Conservation (phyloP, 2,888 invertebrate genomes). For the Teleiodes luculella region DNA sequence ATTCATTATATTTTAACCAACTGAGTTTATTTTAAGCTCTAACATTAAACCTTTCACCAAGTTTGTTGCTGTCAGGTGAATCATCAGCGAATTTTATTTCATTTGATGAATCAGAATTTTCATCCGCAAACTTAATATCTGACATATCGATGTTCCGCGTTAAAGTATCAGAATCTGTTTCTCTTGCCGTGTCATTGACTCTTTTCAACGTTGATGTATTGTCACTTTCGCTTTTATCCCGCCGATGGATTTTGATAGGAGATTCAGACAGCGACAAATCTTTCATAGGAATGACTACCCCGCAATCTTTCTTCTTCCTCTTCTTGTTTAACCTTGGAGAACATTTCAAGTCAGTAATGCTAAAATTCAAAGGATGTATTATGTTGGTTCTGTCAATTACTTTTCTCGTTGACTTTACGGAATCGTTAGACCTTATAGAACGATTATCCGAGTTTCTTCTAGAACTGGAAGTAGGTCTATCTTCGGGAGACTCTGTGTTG, state of each 20-base stretch:
- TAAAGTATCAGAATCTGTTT: constrained; percentile 74
- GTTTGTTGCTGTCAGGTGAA: constrained; percentile 68
- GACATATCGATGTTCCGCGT: constrained; percentile 79
- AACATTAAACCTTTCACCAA: constrained; percentile 62
- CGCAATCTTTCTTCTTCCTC: constrained; percentile 54
- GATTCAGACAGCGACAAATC: constrained; percentile 61
- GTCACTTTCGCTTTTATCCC: constrained; percentile 49
- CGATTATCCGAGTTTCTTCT: constrained; percentile 52
- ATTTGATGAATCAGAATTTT: constrained; percentile 79
- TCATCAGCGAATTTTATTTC: constrained; percentile 72
- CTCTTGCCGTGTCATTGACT: constrained; percentile 81
- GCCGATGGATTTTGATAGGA: constrained; percentile 60
- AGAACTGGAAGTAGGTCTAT: constrained; percentile 68
- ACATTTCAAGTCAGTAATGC: constrained; percentile 67
- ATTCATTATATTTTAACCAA: no score
- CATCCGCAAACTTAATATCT: constrained; percentile 86
- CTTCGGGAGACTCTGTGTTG: constrained; percentile 83
- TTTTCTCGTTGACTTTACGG: constrained; percentile 55
- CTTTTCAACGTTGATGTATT: constrained; percentile 76
- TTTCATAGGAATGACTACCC: constrained; percentile 61
- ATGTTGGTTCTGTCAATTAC: constrained; percentile 60
- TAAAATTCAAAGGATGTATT: constrained; percentile 74
- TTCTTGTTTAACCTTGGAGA: constrained; percentile 57
- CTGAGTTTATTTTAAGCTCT: constrained; percentile 36
- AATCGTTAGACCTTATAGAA: constrained; percentile 55